Evolutionary conservation across 2,888 invertebrate genomes (phyloP).

Genomic region (Plemyria rubiginata): DNA sequence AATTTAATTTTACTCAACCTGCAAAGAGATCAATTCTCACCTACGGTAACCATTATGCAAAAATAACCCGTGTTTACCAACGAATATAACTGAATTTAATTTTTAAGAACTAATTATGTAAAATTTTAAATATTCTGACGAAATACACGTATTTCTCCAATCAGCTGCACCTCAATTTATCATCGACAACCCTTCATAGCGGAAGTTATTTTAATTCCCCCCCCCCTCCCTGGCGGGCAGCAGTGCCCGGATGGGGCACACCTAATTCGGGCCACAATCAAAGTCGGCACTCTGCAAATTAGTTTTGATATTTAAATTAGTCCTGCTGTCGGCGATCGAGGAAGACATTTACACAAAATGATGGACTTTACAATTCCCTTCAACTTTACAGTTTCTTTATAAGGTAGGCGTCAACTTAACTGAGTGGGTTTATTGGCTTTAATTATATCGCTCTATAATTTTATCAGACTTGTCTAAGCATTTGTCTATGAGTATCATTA

Average conservation of each 20-base stretch:
- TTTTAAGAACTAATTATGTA: no score
- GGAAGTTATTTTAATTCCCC: slow-evolving; percentile 53
- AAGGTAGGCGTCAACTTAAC: no score
- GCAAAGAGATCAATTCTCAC: no score
- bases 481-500: no score
- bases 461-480: no score
- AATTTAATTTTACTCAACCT: no score
- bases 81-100: no score
- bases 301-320: slow-evolving; percentile 83
- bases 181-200: slow-evolving; percentile 51
- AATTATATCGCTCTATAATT: background rate
- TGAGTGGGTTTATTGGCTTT: background rate
- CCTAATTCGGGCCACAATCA: slow-evolving; percentile 73
- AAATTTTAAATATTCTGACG: background rate
- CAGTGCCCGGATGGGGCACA: slow-evolving; percentile 46
- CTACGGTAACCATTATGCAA: no score
- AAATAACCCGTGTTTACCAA: no score
- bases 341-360: slow-evolving; percentile 43
- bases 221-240: slow-evolving; percentile 27
- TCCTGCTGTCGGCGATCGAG: slow-evolving; percentile 61
- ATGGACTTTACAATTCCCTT: background rate
- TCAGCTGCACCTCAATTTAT: slow-evolving; percentile 35
- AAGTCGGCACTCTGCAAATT: slow-evolving; percentile 75
- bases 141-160: slow-evolving; percentile 3
- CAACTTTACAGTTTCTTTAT: background rate